Evolutionary conservation across 2,113 vertebrate genomes (phyloP), one percentile per base, ranked within the genome.

Genomic region (Myotis brandtii): DNA sequence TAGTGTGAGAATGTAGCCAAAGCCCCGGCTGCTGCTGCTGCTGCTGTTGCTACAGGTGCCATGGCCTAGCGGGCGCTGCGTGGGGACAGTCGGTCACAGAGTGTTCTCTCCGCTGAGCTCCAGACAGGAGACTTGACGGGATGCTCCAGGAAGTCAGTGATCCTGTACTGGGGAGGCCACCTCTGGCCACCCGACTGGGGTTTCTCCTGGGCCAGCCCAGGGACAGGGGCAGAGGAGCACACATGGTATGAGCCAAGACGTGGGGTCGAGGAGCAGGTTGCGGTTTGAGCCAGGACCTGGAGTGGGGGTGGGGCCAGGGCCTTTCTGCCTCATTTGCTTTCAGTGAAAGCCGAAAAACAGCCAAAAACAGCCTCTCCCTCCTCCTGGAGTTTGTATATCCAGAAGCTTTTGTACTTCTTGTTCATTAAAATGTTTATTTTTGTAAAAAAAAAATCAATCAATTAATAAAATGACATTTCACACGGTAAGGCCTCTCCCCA

Each of bases 301-400:
- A 6, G 97, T 66, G 94, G 11, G 98, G 97, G 96, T 96, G 97
- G 96, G 96, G 97, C 98, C 97, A 79, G 97, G 98, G 97, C 96
- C 98, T 98, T 98, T 98, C 97, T 99, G 97, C 96, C 98, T 93
- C 98, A 98, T 98, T 98, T 98, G 99, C 99, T 99, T 99, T 99
- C 99, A 99, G 94, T 98, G 99, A 99, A 99, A 99, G 99, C 98
- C 98, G 81, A 93, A 81, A 97, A 98, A 98, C 98, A 96, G 98
- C 97, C 97, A 86, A 98, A 98, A 98, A 98, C 98, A 97, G 97
- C 98, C 98, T 98, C 96, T 98, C 98, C 97, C 95, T 86, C 91
- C 80, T 98, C 98, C 98, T 98, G 97, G 98, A 98, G 98, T 98
- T 98, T 98, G 98, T 98, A 98, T 98, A 98, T 98, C 98, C 97